Conservation (phyloP, 2,888 invertebrate genomes). For the Amiota mariae region DNA sequence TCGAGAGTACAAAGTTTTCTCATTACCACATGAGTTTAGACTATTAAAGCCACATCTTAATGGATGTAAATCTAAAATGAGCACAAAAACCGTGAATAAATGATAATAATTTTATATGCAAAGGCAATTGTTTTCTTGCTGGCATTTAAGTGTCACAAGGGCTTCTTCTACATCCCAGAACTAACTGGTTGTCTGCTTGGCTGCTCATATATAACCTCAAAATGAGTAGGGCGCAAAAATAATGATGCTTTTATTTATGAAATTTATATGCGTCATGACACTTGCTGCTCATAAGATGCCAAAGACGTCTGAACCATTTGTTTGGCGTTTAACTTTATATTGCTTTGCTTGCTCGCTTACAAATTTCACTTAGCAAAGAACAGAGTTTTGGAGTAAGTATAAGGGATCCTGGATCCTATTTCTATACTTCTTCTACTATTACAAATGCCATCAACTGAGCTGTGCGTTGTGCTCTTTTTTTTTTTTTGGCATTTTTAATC, state of each 20-base stretch:
- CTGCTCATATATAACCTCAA: no score
- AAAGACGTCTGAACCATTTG: constrained; percentile 1
- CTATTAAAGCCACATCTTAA: constrained; percentile 38
- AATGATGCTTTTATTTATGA: constrained; percentile 68
- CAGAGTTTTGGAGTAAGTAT: constrained; percentile 25
- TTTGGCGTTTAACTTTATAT: neutral
- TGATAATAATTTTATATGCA: constrained; percentile 26
- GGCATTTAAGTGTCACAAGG: constrained; percentile 56
- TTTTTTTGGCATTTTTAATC: constrained; percentile 59
- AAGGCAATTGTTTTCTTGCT: constrained; percentile 53
- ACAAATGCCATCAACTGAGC: constrained; percentile 43
- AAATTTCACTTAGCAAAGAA: neutral
- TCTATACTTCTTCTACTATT: neutral
- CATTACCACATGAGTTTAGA: no score
- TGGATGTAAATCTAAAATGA: constrained; percentile 20
- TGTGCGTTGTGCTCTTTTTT: constrained; percentile 3
- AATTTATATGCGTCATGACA: constrained; percentile 65
- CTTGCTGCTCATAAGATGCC: constrained; percentile 54
- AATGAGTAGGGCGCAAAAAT: constrained; percentile 47
- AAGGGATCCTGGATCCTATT: constrained; percentile 17
- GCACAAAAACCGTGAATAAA: constrained; percentile 2
- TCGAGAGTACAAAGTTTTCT: no score
- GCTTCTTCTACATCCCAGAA: no score
- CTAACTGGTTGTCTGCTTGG: no score
- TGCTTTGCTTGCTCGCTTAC: neutral